Evolutionary conservation across 2,113 vertebrate genomes (phyloP).

Genomic region (Callospermophilus lateralis): DNA sequence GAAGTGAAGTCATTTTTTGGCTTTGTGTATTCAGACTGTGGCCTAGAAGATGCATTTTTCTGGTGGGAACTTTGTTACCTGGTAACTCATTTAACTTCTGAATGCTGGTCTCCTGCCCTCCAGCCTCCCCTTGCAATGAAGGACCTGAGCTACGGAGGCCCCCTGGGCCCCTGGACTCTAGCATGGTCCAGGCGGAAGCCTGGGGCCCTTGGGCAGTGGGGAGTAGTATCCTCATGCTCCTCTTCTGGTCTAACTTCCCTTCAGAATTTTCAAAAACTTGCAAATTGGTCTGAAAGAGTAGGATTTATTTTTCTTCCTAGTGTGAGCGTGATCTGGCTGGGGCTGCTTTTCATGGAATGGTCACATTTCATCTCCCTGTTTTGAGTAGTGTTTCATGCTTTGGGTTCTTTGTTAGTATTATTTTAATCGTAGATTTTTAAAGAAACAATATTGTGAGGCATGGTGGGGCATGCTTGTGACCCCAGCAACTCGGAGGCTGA

Average conservation of each 20-base stretch:
- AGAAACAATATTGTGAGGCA: background rate
- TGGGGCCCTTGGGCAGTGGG: background rate
- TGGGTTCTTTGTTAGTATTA: background rate
- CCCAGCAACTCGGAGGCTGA: background rate
- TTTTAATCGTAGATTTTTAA: conserved; percentile 4
- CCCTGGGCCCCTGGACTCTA: background rate
- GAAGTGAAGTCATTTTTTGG: conserved; percentile 35
- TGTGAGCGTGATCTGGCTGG: background rate
- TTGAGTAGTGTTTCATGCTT: background rate
- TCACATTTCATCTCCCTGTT: background rate
- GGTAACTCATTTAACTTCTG: conserved; percentile 7
- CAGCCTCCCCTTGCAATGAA: background rate
- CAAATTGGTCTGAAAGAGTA: background rate
- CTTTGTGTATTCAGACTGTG: background rate
- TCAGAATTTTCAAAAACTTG: conserved; percentile 29
- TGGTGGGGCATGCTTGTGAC: background rate
- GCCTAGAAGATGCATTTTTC: background rate
- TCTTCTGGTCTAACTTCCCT: background rate
- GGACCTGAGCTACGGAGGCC: background rate
- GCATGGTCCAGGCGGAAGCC: background rate
- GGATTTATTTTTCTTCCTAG: conserved; percentile 10
- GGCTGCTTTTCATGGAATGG: background rate
- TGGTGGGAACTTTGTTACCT: conserved; percentile 52
- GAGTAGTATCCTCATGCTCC: background rate
- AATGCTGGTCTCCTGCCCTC: background rate